Evolutionary conservation across 1,140 invertebrate species (phyloP).

Genomic region (Drosophila tsacasi): DNA sequence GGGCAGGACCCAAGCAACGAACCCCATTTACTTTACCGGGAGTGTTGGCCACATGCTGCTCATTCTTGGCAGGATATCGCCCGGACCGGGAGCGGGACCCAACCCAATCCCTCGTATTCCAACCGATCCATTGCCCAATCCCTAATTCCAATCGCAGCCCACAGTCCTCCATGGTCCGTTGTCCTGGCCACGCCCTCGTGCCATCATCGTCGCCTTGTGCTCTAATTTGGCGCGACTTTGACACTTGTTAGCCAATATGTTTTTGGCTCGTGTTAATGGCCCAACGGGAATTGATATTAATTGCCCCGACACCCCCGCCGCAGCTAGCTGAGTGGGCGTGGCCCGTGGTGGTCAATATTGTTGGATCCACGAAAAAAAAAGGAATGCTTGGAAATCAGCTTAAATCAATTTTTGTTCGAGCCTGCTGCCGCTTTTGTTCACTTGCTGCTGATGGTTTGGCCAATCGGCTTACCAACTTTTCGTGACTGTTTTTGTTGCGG

Average conservation of each 20-base stretch:
- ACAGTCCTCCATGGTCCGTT: neutral
- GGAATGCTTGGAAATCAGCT: slow-evolving; percentile 67
- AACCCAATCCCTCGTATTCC: slow-evolving; percentile 1
- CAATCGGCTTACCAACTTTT: slow-evolving; percentile 38
- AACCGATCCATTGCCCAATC: slow-evolving; percentile 24
- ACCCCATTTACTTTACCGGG: slow-evolving; percentile 59
- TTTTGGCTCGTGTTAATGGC: slow-evolving; percentile 76
- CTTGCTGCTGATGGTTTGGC: slow-evolving; percentile 12
- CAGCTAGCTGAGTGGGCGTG: slow-evolving; percentile 45
- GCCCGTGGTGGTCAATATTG: slow-evolving; percentile 40
- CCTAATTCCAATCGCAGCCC: slow-evolving; percentile 54
- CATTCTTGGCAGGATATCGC: slow-evolving; percentile 48
- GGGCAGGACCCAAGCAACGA: slow-evolving; percentile 47
- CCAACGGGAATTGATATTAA: slow-evolving; percentile 80
- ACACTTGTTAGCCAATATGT: slow-evolving; percentile 83
- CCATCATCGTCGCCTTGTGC: slow-evolving; percentile 66
- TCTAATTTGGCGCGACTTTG: slow-evolving; percentile 81
- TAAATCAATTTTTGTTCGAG: slow-evolving; percentile 67
- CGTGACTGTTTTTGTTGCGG: slow-evolving; percentile 32
- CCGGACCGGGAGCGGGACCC: neutral
- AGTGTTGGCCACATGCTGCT: slow-evolving; percentile 78
- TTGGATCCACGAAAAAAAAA: slow-evolving; percentile 25
- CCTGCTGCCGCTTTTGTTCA: slow-evolving; percentile 27
- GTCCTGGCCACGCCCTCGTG: slow-evolving; percentile 39
- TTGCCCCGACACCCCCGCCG: slow-evolving; percentile 54